Base-by-base conservation (phyloP, 37 sponge, comb jelly and placozoan species). In the Beroe forskalii region DNA sequence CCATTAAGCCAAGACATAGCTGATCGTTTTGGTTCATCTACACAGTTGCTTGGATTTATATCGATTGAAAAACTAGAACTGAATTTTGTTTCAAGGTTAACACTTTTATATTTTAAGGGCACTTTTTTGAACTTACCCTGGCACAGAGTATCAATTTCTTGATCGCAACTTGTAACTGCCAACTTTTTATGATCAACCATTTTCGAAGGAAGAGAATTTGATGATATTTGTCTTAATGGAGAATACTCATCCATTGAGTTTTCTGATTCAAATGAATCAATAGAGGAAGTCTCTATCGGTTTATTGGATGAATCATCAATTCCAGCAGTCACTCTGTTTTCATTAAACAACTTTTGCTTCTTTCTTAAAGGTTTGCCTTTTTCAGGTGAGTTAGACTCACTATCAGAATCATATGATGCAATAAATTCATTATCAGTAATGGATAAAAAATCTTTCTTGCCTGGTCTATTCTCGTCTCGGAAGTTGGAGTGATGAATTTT, bases 191-290 rank as follows among this genome's bases (percentile, higher is more conserved):
- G 30, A 64, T 30, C 14, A 22, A n/a, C n/a, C n/a, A 23, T 64
- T 64, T 64, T 23, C 14, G 25, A 23, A 64, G 66, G 30, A 22
- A 27, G 66, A 30, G 14, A 20, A 17, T 55, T 55, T 64, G 66
- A 23, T 27, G 6, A 6, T 64, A 8, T 30, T 64, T 64, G 4
- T 23, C 30, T 23, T 30, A 17, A 17, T 55, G 60, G 60, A 20
- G 60, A 20, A 9, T 9, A 55, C 60, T 55, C 66, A 23, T 64
- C 4, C 4, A 23, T 23, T 22, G 66, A 64, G 17, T 23, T 64
- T 4, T 64, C 66, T n/a, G 66, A 64, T 27, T 64, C 66, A 64
- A 64, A 64, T 30, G 66, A 64, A 23, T 22, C 66, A 27, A 64
- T 64, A 27, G 25, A 30, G 25, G 30, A 23, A 22, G 66, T 12